These are phyloP conservation scores for Gonioctena quinquepunctata DNA, from an alignment of 1,140 invertebrate genomes.

Conservation along the genomic window DNA sequence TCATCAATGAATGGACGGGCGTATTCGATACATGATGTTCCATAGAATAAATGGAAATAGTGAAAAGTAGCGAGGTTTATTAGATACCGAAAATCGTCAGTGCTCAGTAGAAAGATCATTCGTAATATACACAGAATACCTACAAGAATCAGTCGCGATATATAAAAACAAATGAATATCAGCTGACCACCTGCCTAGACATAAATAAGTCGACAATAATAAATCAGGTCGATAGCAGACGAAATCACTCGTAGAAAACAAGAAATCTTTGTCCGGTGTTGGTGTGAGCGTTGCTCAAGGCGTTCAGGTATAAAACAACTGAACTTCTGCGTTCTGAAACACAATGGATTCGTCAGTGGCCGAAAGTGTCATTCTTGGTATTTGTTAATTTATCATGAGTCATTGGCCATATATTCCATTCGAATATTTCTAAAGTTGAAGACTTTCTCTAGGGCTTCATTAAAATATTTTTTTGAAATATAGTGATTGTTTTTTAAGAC, in stretches of 20 bases:
- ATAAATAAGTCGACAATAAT: constrained; percentile 20
- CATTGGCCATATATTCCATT: constrained; percentile 1
- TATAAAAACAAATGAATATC: constrained; percentile 15
- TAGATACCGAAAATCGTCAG: too few species aligned
- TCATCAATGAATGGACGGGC: too few species aligned
- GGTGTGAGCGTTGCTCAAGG: constrained; percentile 1
- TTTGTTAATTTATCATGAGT: constrained; percentile 10
- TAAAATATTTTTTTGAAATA: too few species aligned
- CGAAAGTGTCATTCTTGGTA: constrained; percentile 10
- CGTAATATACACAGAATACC: too few species aligned
- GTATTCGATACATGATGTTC: too few species aligned
- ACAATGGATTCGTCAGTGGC: background rate
- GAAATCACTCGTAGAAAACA: constrained; percentile 17
- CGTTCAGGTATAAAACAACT: background rate
- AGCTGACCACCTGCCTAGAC: constrained; percentile 18
- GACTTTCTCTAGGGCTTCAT: too few species aligned
- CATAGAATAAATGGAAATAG: too few species aligned
- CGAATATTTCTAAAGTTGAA: background rate
- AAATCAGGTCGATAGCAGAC: constrained; percentile 16
- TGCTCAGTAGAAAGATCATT: too few species aligned
- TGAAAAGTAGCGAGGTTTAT: too few species aligned
- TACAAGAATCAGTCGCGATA: too few species aligned
- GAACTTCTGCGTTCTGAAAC: background rate
- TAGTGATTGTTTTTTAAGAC: too few species aligned
- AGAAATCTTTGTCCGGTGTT: constrained; percentile 18